Conservation (phyloP, 2,113 vertebrate species). For the Festucalex cinctus region DNA sequence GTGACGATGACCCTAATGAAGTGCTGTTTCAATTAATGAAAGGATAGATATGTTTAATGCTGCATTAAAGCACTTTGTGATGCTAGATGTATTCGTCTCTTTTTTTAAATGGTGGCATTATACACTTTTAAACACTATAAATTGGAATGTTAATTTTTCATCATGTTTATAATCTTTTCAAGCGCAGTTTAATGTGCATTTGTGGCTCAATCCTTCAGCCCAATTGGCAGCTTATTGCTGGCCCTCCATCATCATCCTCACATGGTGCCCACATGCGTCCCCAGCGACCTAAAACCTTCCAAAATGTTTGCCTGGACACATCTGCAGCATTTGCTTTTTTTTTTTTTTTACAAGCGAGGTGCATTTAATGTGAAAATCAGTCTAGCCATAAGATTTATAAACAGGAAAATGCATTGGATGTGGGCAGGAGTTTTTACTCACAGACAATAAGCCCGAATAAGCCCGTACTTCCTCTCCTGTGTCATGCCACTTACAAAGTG, state of each 20-base stretch:
- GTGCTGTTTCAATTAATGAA: too few relatives aligned
- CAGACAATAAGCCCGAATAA: constrained; percentile 35
- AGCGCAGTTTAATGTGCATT: constrained; percentile 18
- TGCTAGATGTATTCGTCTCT: too few relatives aligned
- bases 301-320: constrained; percentile 15
- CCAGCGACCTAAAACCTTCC: constrained; percentile 13
- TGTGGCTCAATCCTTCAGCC: constrained; percentile 17
- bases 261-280: constrained; percentile 57
- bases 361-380: not conserved
- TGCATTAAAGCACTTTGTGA: too few relatives aligned
- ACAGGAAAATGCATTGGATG: not conserved
- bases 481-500: constrained; percentile 37
- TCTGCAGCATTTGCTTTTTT: constrained; percentile 6
- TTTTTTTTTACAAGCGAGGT: constrained; percentile 2
- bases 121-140: not conserved
- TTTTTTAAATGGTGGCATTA: too few relatives aligned
- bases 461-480: constrained; percentile 16
- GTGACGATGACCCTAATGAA: too few relatives aligned
- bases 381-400: not conserved
- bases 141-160: not conserved
- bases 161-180: not conserved
- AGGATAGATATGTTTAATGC: too few relatives aligned
- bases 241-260: constrained; percentile 35
- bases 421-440: not conserved
- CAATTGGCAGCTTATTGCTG: constrained; percentile 33